Conservation (phyloP, 1,140 invertebrate genomes). For the Hermetia illucens region DNA sequence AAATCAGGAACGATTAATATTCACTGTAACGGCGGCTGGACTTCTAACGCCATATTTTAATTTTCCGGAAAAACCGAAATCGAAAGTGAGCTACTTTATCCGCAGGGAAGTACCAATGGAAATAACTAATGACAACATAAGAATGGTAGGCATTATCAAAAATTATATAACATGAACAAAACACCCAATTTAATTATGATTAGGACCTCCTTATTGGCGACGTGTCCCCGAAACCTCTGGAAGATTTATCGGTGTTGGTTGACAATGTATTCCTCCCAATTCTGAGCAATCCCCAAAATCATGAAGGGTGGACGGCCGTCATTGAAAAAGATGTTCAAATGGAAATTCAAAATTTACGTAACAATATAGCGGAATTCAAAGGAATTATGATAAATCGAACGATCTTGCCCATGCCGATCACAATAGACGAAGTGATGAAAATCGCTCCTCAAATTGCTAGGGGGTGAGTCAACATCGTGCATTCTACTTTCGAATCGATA, state of each 20-base stretch:
- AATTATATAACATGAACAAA: background rate
- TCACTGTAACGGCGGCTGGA: constrained; percentile 35
- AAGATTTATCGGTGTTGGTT: constrained; percentile 57
- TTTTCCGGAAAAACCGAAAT: constrained; percentile 23
- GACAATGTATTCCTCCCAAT: constrained; percentile 62
- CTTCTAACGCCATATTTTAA: constrained; percentile 19
- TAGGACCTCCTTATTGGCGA: constrained; percentile 19
- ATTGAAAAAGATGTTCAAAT: constrained; percentile 53
- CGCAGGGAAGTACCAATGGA: constrained; percentile 34
- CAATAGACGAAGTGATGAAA: constrained; percentile 45
- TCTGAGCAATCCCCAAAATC: constrained; percentile 45
- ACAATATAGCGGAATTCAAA: constrained; percentile 47
- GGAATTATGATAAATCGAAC: constrained; percentile 34
- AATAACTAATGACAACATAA: constrained; percentile 42
- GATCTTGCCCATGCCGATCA: constrained; percentile 56
- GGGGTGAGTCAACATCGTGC: constrained; percentile 27
- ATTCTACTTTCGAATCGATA: too few species aligned
- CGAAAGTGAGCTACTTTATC: constrained; percentile 52
- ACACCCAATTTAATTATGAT: background rate
- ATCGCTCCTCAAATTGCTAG: constrained; percentile 34
- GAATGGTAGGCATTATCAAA: constrained; percentile 40
- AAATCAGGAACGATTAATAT: constrained; percentile 33
- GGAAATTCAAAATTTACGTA: constrained; percentile 53
- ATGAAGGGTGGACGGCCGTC: constrained; percentile 51
- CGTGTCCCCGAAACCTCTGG: constrained; percentile 47